These are phyloP conservation scores for Buphagus erythrorhynchus DNA, from an alignment of 2,797 vertebrate genomes.

Conservation along the genomic window DNA sequence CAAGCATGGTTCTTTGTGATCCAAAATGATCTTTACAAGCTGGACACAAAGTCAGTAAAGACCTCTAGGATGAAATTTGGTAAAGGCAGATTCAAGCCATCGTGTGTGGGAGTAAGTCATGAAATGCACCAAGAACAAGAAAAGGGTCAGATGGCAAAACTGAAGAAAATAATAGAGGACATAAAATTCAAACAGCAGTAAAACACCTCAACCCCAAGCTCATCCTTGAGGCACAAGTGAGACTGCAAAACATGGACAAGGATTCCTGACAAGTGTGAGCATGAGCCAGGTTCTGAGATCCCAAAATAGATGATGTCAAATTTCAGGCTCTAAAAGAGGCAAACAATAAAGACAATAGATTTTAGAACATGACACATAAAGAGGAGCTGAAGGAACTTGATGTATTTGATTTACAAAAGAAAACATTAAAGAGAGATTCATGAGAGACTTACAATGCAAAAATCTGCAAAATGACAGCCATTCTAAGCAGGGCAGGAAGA, in stretches of 20 bases:
- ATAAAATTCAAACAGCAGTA: neutral
- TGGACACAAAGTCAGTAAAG: neutral
- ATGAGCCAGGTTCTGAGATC: neutral
- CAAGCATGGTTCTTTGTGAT: neutral
- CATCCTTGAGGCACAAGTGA: neutral
- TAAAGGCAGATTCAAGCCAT: neutral
- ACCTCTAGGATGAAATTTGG: neutral
- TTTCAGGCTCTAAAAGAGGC: neutral
- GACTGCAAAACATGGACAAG: neutral
- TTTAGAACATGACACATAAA: constrained; percentile 22
- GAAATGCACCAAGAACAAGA: neutral
- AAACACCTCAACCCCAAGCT: neutral
- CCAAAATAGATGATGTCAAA: constrained; percentile 17
- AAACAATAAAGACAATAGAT: constrained; percentile 30
- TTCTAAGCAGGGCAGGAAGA: neutral
- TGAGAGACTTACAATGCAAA: constrained; percentile 8
- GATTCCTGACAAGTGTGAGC: neutral
- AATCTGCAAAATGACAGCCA: constrained; percentile 23
- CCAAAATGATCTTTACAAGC: neutral
- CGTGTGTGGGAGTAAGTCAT: neutral
- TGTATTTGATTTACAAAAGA: constrained; percentile 26
- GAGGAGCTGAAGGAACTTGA: constrained; percentile 6
- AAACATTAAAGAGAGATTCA: constrained; percentile 17
- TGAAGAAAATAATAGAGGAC: neutral
- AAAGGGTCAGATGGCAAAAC: neutral